Base-by-base conservation (phyloP, 2,797 vertebrate genomes). In the Phalanger gymnotis region DNA sequence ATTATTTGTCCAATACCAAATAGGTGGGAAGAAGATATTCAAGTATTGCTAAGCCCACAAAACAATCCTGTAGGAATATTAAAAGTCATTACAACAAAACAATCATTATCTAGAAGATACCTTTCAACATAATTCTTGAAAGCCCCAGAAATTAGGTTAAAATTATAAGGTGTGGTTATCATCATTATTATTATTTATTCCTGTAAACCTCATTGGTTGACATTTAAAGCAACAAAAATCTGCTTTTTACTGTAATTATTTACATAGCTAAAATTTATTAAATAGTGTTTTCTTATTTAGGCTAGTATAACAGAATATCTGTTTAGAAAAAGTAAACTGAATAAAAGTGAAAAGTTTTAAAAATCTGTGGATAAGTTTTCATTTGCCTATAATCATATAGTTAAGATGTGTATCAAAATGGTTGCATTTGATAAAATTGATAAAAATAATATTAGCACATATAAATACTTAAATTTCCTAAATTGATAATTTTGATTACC, bases 401-500 rank as follows among this genome's bases (percentile, higher is more conserved):
- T 92, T 92, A 94, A 13, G 93, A 81, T 95, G 31, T 12, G 92
- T 90, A 95, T 94, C 22, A 51, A 91, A 95, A n/a, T 87, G 5
- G 12, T 92, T 91, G 2, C 90, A 87, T 87, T 40, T 89, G 58
- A 81, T 90, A 47, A 52, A 92, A 91, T 95, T 91, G 56, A 91
- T 93, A 57, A 54, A 90, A 11, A 92, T 51, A 95, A 52, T 96
- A 12, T 91, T 54, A 95, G 81, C 11, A 31, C 55, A 14, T 81
- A 4, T 53, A 31, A 54, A 91, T 96, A 34, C 52, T 73, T 95
- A 90, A 31, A 53, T 92, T 93, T 9, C 14, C 73, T 87, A 93
- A 9, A 89, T 52, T 95, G 89, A 94, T 53, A 93, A 73, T 1
- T 96, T 92, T 66, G 22, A 93, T 94, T 95, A 96, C 89, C 34